These are phyloP conservation scores for Fopius arisanus DNA, from an alignment of 1,140 invertebrate genomes.

Conservation along the genomic window DNA sequence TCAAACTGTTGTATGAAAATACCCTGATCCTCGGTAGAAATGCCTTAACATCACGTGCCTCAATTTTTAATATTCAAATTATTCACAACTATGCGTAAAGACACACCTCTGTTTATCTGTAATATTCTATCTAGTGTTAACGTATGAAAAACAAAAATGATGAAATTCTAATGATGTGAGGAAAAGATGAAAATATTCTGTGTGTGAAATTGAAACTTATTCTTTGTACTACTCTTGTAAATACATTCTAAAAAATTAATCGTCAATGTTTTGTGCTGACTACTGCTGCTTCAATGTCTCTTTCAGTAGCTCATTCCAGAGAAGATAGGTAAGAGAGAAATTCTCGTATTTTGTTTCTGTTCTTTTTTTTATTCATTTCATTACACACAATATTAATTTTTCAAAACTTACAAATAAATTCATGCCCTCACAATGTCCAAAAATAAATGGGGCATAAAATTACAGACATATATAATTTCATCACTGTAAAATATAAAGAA, in stretches of 20 bases:
- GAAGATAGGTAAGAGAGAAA: neutral
- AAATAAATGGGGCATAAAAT: slow-evolving; percentile 1
- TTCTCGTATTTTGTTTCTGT: neutral
- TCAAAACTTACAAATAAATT: neutral
- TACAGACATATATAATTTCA: neutral
- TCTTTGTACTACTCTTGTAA: slow-evolving; percentile 58
- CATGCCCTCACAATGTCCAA: neutral
- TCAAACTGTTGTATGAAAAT: slow-evolving; percentile 22
- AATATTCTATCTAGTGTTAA: slow-evolving; percentile 21
- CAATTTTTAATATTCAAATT: slow-evolving; percentile 53
- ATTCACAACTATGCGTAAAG: slow-evolving; percentile 38
- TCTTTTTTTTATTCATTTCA: neutral
- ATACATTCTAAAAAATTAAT: slow-evolving; percentile 55
- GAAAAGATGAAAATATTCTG: slow-evolving; percentile 24
- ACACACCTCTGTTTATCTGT: slow-evolving; percentile 3
- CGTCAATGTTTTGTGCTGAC: slow-evolving; percentile 14
- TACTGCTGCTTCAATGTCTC: neutral
- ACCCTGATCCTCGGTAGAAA: slow-evolving; percentile 52
- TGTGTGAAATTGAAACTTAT: slow-evolving; percentile 54
- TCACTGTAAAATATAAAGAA: slow-evolving; percentile 1
- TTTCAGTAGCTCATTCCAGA: neutral
- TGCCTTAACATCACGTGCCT: slow-evolving; percentile 58
- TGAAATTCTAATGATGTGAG: neutral
- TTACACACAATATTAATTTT: neutral
- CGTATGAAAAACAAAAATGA: slow-evolving; percentile 41